Conservation (phyloP, 2,797 vertebrate genomes). For the Loriculus beryllinus region DNA sequence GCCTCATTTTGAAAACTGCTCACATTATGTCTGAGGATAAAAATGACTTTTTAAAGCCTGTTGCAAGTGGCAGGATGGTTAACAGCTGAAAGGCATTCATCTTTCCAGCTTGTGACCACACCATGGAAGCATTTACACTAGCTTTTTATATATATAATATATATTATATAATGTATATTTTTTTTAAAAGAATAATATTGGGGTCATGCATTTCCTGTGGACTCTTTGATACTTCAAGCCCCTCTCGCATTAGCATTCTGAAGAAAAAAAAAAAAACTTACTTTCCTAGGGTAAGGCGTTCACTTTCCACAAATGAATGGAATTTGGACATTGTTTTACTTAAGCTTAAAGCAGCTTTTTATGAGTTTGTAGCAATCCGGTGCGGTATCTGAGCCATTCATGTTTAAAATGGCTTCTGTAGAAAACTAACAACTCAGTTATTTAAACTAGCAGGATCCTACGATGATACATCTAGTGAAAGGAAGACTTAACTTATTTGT, state of each 20-base stretch:
- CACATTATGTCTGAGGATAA: constrained; percentile 79
- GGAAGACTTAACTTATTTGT: constrained; percentile 79
- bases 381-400: constrained; percentile 80
- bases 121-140: constrained; percentile 79
- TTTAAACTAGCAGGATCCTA: constrained; percentile 81
- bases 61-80: constrained; percentile 87
- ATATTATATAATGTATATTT: constrained; percentile 84
- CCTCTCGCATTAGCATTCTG: constrained; percentile 81
- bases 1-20: constrained; percentile 84
- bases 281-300: constrained; percentile 77
- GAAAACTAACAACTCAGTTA: constrained; percentile 80
- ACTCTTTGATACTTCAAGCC: constrained; percentile 82
- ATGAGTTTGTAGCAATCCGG: constrained; percentile 81
- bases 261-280: constrained; percentile 75
- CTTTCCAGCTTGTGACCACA: constrained; percentile 78
- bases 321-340: constrained; percentile 80
- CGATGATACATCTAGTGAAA: constrained; percentile 79
- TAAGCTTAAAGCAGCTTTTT: constrained; percentile 83
- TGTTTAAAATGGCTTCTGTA: constrained; percentile 79
- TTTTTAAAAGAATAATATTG: constrained; percentile 81
- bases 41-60: constrained; percentile 77
- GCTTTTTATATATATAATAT: constrained; percentile 82
- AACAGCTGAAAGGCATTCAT: constrained; percentile 85
- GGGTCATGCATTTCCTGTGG: constrained; percentile 82
- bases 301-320: constrained; percentile 78